These are phyloP conservation scores for Gasterosteus aculeatus DNA, from an alignment of 2,113 vertebrate genomes.

Conservation along the genomic window DNA sequence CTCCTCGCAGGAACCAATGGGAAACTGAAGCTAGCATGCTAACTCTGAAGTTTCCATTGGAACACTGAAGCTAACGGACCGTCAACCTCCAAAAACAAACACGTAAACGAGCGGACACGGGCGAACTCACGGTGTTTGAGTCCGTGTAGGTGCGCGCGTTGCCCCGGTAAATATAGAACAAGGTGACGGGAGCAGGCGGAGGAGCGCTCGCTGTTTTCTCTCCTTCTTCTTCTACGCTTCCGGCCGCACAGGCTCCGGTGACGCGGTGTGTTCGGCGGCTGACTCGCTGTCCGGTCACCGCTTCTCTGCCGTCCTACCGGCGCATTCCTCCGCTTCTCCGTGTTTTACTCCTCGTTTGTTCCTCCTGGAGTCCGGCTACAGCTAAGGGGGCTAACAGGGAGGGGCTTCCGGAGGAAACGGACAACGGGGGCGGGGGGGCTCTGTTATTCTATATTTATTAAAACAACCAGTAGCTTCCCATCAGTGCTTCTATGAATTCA, in stretches of 20 bases:
- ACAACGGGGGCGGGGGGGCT: neutral
- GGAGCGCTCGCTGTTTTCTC: neutral
- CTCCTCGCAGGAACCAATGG: neutral
- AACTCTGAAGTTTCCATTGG: neutral
- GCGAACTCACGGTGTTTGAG: neutral
- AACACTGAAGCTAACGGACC: neutral
- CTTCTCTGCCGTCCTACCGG: slow-evolving; percentile 28
- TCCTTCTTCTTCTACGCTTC: neutral
- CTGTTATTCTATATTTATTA: neutral
- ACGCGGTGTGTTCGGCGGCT: neutral
- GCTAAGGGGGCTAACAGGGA: slow-evolving; percentile 66
- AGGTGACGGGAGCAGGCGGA: neutral
- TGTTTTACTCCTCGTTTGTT: slow-evolving; percentile 28
- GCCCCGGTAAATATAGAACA: neutral
- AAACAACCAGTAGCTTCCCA: too few species aligned
- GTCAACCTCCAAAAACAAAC: neutral
- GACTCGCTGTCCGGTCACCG: slow-evolving; percentile 55
- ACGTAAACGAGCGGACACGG: neutral
- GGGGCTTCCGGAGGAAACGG: slow-evolving; percentile 73
- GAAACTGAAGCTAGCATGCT: slow-evolving; percentile 12
- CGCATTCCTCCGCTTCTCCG: slow-evolving; percentile 33
- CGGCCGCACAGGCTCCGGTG: neutral
- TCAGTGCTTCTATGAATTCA: too few species aligned
- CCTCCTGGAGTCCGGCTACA: slow-evolving; percentile 38
- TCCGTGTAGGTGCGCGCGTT: neutral